These are phyloP conservation scores for Phylloscopus whistleri DNA, from an alignment of 2,113 vertebrate species.

Conservation along the genomic window DNA sequence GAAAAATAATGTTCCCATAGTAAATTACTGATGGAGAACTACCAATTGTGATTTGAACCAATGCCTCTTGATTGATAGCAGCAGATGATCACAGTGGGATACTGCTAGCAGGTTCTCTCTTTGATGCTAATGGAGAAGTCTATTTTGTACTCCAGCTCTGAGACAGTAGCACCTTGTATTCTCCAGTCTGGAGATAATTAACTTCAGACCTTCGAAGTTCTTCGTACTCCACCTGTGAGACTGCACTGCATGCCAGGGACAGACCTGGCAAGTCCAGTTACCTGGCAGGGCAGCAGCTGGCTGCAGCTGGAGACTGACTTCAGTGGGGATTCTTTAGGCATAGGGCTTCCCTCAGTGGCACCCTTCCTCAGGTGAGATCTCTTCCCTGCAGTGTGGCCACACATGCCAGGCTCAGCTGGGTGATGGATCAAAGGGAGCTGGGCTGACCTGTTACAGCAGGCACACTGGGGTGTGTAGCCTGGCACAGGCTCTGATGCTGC, in stretches of 20 bases:
- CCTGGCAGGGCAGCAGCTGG: neutral
- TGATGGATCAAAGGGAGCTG: fast-evolving
- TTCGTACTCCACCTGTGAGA: neutral
- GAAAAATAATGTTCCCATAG: neutral
- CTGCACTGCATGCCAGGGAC: too few species aligned
- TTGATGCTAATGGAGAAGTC: neutral
- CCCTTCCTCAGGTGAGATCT: neutral
- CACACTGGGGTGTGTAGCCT: fast-evolving
- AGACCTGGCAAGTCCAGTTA: neutral
- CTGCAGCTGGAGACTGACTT: neutral
- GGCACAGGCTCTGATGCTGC: neutral
- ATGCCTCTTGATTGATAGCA: neutral
- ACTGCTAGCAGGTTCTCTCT: neutral
- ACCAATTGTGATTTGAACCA: neutral
- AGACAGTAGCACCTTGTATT: neutral
- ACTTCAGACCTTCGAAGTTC: neutral
- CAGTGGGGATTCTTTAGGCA: neutral
- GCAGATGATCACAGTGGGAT: neutral
- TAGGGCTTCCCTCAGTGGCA: neutral
- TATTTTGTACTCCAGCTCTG: neutral
- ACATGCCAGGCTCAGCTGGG: neutral
- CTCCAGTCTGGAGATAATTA: neutral
- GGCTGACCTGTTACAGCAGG: fast-evolving
- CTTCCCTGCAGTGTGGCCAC: neutral
- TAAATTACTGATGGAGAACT: neutral